Conservation (phyloP, 2,888 invertebrate species). For the Mesopsocus fuscifrons region DNA sequence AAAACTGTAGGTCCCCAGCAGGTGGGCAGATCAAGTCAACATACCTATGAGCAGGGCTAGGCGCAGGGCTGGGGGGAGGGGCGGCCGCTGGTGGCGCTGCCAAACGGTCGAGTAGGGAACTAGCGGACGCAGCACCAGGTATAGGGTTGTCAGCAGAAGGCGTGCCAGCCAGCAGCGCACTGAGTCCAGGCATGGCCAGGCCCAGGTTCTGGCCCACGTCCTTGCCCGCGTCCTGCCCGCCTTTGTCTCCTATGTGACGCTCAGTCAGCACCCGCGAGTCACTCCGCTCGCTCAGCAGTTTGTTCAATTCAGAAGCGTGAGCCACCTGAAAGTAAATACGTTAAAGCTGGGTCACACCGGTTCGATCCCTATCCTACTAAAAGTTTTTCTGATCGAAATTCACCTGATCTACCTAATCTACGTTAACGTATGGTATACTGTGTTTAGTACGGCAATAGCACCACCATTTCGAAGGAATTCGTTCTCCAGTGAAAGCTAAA, state of each 20-base stretch:
- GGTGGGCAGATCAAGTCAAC: conserved; percentile 3
- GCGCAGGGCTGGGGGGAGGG: conserved; percentile 13
- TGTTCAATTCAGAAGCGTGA: conserved; percentile 2
- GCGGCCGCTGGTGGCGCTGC: conserved; percentile 20
- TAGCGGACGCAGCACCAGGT: conserved; percentile 29
- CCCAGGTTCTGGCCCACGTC: conserved; percentile 23
- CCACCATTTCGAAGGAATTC: too few species aligned
- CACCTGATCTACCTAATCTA: too few species aligned
- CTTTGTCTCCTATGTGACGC: neutral
- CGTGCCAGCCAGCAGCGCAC: conserved; percentile 36
- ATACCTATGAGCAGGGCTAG: conserved; percentile 8
- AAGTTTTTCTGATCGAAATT: too few species aligned
- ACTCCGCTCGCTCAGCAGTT: conserved; percentile 6
- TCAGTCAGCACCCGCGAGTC: neutral
- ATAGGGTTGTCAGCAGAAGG: conserved; percentile 38
- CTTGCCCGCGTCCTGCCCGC: conserved; percentile 17
- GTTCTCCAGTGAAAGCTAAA: too few species aligned
- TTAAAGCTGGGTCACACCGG: too few species aligned
- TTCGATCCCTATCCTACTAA: too few species aligned
- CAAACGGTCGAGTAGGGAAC: conserved; percentile 29
- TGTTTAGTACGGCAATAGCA: too few species aligned
- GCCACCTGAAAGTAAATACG: too few species aligned
- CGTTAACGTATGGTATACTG: too few species aligned
- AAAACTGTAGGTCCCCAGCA: too few species aligned
- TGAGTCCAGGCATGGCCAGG: conserved; percentile 35